phyloP scores from a whole-genome alignment of 2,888 invertebrate genomes.

The Parapristionchus giblindavisi region DNA sequence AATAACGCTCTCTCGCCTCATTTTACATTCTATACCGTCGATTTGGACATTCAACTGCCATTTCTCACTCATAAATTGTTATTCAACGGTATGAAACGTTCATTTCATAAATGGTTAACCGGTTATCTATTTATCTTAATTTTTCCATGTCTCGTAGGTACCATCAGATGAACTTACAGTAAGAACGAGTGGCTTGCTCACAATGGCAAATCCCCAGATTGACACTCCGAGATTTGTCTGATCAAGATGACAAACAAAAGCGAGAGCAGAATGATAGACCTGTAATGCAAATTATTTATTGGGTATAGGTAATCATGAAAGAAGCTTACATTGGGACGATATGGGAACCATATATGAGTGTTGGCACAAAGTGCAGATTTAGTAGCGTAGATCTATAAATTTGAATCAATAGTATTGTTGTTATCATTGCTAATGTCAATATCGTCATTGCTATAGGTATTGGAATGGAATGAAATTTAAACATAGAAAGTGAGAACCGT shows the following conservation, averaged over 20 bases:
- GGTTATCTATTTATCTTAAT: no score
- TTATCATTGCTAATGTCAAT: neutral
- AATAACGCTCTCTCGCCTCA: no score
- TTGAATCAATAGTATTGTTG: no score
- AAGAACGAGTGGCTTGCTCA: constrained; percentile 17
- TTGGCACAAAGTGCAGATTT: constrained; percentile 23
- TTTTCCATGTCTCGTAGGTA: no score
- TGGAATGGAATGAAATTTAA: no score
- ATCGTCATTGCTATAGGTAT: neutral
- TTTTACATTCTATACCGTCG: no score
- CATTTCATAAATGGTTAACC: no score
- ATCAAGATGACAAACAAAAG: constrained; percentile 13
- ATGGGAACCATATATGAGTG: constrained; percentile 30
- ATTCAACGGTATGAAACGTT: no score
- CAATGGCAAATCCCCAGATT: constrained; percentile 31
- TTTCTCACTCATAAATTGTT: no score
- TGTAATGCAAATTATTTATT: neutral
- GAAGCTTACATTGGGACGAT: constrained; percentile 20
- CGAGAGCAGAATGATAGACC: constrained; percentile 16
- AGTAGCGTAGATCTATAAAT: constrained; percentile 3
- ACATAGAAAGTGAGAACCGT: constrained; percentile 3
- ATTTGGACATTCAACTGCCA: no score
- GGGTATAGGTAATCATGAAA: neutral
- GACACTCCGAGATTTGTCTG: constrained; percentile 19
- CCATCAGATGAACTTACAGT: neutral